Base-by-base conservation (phyloP, 2,113 vertebrate species). In the Zapornia atra region DNA sequence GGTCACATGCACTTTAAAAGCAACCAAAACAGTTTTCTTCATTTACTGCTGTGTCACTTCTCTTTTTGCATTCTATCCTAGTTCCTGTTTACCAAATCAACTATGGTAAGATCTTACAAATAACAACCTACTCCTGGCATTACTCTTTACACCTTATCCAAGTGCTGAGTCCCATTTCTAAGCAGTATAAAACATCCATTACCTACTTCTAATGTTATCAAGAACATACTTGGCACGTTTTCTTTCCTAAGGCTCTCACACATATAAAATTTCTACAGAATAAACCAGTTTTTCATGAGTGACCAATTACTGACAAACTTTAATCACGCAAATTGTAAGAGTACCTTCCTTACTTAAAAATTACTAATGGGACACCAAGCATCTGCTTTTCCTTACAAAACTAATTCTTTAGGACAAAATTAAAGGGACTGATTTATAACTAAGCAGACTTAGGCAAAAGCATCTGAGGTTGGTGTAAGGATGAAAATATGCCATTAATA, bases 1-100 rank as follows among this genome's bases (percentile, higher is more conserved):
- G 40, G 57, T 93, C 77, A 90, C 51, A 12, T 36, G 70, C 44
- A 87, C 46, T 85, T 57, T 65, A 82, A 85, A 84, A 87, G 44
- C 70, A 82, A 82, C 44, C 82, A 95, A 82, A 95, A 94, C 9
- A 76, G 40, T 90, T 79, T 92, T 91, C 69, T 82, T 38, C 63
- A 5, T 79, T 80, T 86, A 71, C 24, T 94, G 72, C 51, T 70
- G 11, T 77, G 64, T 82, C 50, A 87, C 84, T 76, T 91, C 78
- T 88, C 36, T 42, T 80, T 72, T 40, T 92, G 82, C 84, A 80
- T 89, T 92, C 66, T 76, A 86, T 33, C 82, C 19, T 53, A 90
- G 84, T 72, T 95, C 63, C 84, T 84, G 73, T 95, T 95, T 89
- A 91, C 29, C 25, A 1, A 21, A 80, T 44, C 31, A 92, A 59